Base-by-base conservation (phyloP, 2,113 vertebrate species). In the Atherinomorus stipes region DNA sequence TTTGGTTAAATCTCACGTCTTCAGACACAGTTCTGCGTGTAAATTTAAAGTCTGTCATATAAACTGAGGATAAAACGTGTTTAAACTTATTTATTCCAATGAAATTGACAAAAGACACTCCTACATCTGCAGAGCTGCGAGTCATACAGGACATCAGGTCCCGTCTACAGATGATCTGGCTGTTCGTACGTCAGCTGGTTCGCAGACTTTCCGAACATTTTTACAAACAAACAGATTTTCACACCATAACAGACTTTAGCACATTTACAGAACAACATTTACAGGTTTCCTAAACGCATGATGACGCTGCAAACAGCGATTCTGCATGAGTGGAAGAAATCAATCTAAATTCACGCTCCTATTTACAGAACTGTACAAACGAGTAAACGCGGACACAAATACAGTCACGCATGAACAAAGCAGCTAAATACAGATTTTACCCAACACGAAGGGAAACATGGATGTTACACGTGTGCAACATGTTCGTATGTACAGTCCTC, bases 81-180 rank as follows among this genome's bases (percentile, higher is more conserved):
- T 11, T 12, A 47, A 71, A 64, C 42, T 22, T 1, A 64, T 82
- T 85, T 83, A 85, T 81, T 81, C 26, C 11, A 71, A 64, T 15
- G 67, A 37, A 70, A 53, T 61, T 10, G 52, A 76, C 72, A 74
- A 12, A 5, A 69, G 42, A 80, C 57, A 64, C 2, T 3, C 2
- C 64, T 71, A 83, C 28, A 69, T 37, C 0, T 1, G 58, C 37
- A 58, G 60, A 42, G 71, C 25, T 26, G 25, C 16, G n/a, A n/a
- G n/a, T 28, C 12, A 13, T 31, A 5, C 8, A 63, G 23, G 18
- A 3, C 25, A n/a, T 13, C 19, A 38, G n/a, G n/a, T 3, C 50
- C n/a, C 38, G 7, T 74, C 69, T 86, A 85, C 77, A 87, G 56
- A 78, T 53, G 60, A 53, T 78, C 81, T 87, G 88, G 87, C 87